Evolutionary conservation across 2,113 vertebrate genomes (phyloP).

Genomic region (Carettochelys insculpta): DNA sequence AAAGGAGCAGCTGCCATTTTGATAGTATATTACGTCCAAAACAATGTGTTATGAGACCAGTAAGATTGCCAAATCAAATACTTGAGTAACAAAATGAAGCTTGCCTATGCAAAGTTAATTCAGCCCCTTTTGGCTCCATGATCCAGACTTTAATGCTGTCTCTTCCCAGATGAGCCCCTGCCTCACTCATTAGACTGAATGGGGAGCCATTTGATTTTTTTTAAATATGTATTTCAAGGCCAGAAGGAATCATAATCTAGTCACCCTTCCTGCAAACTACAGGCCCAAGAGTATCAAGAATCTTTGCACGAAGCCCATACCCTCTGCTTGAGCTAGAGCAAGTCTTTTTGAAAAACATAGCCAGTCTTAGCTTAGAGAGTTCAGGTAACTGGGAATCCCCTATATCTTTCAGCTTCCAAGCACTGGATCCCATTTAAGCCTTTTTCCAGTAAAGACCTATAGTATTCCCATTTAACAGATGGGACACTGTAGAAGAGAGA

Average conservation of each 20-base stretch:
- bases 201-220: neutral
- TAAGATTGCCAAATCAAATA: neutral
- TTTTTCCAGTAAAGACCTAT: neutral
- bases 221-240: neutral
- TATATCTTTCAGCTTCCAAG: neutral
- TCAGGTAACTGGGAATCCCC: neutral
- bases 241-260: neutral
- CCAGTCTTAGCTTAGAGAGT: neutral
- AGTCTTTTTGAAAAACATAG: neutral
- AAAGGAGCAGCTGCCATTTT: slow-evolving; percentile 26
- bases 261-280: neutral
- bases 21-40: neutral
- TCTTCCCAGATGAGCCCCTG: neutral
- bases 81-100: neutral
- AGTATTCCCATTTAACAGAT: neutral
- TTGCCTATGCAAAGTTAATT: neutral
- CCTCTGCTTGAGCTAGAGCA: neutral
- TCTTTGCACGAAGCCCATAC: neutral
- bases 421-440: neutral
- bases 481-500: neutral
- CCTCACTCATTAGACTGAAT: neutral
- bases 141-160: neutral
- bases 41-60: neutral
- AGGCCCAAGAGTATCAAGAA: neutral
- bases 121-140: neutral